Base-by-base conservation (phyloP, 1,140 invertebrate species). In the Bombus cullumanus region DNA sequence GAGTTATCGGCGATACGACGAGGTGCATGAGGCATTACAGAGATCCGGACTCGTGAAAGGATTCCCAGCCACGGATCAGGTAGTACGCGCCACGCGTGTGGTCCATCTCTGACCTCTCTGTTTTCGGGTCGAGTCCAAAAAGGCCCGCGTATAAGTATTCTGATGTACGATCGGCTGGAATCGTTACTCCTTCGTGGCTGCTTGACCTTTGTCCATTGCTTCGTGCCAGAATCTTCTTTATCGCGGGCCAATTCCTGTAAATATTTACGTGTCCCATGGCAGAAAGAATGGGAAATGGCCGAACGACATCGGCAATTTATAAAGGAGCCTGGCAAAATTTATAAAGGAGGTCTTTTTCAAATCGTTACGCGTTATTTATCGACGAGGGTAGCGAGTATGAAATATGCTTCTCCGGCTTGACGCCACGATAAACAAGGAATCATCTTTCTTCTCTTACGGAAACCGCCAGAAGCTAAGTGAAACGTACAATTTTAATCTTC, bases 31-130 rank as follows among this genome's bases (percentile, higher is more conserved):
- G 18, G 47, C 47, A 53, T 53, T 53, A 53, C 47, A 22, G 47
- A 41, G 47, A 39, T 28, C 22, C 57, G 74, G 37, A 57, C 15
- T 31, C 10, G 57, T 22, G 57, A 57, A 47, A 43, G 78, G 43
- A 68, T 66, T 41, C 43, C 57, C 28, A 74, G 15, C 25, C 25
- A 57, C 64, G 78, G 57, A 72, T 89, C 75, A 53, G 86, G 18
- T 34, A 34, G 68, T 81, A 89, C 83, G 57, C 53, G 76, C 75
- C 68, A 81, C 89, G 81, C 89, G 89, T 90, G 89, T 90, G 89
- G 86, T 90, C 89, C 81, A 86, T 39, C 41, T 71, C 47, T 86
- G 89, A 88, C 86, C 89, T 22, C 89, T 28, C 77, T 25, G 81
- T 79, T 89, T 79, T 89, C 85, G 81, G 83, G 81, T 81, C 71